A percentile compares a stretch with the other conserved stretches of the same genome.
phyloP scores from a whole-genome alignment of 1,140 invertebrate species.

The Panagrolaimus sp. region DNA sequence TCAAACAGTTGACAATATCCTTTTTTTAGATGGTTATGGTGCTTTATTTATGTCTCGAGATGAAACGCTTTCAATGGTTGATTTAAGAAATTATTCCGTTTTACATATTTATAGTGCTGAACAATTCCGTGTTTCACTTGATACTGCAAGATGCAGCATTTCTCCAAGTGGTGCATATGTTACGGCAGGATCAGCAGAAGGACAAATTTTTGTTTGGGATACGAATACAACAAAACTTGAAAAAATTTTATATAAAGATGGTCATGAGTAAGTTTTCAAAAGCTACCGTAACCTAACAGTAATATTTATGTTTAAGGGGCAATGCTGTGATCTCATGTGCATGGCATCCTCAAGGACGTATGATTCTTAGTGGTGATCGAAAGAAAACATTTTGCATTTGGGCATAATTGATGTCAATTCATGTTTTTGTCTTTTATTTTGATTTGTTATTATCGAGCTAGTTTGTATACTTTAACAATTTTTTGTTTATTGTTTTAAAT shows the following conservation, averaged over 20 bases:
- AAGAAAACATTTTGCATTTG: constrained; percentile 2
- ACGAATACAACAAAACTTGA: constrained; percentile 73
- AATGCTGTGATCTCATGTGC: neutral
- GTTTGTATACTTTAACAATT: too few species aligned
- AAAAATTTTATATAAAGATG: constrained; percentile 65
- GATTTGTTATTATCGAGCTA: too few species aligned
- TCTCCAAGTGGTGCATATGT: constrained; percentile 81
- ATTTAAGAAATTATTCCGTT: constrained; percentile 85
- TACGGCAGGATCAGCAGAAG: constrained; percentile 80
- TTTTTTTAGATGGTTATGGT: constrained; percentile 75
- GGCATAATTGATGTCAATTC: too few species aligned
- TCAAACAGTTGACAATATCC: constrained; percentile 28
- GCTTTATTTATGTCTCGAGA: constrained; percentile 83
- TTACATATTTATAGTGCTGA: constrained; percentile 73
- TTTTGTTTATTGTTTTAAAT: too few species aligned
- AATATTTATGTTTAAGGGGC: neutral
- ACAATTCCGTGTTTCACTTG: constrained; percentile 84
- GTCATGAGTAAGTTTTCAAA: constrained; percentile 3
- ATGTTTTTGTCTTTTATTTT: too few species aligned
- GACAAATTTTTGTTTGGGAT: constrained; percentile 83
- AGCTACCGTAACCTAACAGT: neutral
- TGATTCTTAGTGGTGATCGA: neutral
- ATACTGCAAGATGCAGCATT: constrained; percentile 83
- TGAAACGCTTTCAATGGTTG: constrained; percentile 84
- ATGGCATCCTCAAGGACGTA: constrained; percentile 6